These are phyloP conservation scores for Pseudeuparius sepicola DNA, from an alignment of 2,888 invertebrate species.

Conservation along the genomic window DNA sequence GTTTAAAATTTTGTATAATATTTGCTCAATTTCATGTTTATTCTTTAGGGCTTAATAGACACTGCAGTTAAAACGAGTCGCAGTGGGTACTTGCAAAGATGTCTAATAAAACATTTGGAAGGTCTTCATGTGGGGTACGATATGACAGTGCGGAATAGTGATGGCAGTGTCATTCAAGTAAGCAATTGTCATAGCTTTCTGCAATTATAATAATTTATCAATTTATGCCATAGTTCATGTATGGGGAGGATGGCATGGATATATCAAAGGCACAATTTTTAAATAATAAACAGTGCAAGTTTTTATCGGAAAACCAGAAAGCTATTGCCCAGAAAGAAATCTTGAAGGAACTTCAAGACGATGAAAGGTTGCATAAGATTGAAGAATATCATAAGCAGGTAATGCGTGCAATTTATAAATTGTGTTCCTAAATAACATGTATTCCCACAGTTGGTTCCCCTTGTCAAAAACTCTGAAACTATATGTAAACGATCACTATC, in stretches of 20 bases:
- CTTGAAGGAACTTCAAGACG: conserved; percentile 48
- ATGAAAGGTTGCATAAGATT: conserved; percentile 39
- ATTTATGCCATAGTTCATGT: conserved; percentile 53
- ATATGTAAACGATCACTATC: no score
- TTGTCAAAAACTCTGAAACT: no score
- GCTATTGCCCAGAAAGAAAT: conserved; percentile 51
- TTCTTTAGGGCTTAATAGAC: conserved; percentile 92
- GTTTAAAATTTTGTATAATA: no score
- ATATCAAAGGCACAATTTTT: conserved; percentile 81
- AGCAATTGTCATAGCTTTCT: conserved; percentile 15
- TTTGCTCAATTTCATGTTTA: no score
- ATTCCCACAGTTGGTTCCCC: no score
- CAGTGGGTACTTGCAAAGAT: conserved; percentile 94
- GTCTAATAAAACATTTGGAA: conserved; percentile 95
- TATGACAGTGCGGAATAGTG: conserved; percentile 89
- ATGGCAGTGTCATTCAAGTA: conserved; percentile 82
- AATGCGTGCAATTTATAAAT: no score
- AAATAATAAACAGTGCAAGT: conserved; percentile 60
- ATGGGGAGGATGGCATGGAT: conserved; percentile 92
- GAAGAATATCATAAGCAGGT: conserved; percentile 1
- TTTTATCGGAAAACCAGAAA: conserved; percentile 71
- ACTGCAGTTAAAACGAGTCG: conserved; percentile 99
- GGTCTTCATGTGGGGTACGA: conserved; percentile 90
- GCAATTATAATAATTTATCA: conserved; percentile 10
- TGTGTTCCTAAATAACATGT: no score